Evolutionary conservation across 2,113 vertebrate genomes (phyloP), one percentile per base, ranked within the genome.

Genomic region (Chascanopsetta lugubris): DNA sequence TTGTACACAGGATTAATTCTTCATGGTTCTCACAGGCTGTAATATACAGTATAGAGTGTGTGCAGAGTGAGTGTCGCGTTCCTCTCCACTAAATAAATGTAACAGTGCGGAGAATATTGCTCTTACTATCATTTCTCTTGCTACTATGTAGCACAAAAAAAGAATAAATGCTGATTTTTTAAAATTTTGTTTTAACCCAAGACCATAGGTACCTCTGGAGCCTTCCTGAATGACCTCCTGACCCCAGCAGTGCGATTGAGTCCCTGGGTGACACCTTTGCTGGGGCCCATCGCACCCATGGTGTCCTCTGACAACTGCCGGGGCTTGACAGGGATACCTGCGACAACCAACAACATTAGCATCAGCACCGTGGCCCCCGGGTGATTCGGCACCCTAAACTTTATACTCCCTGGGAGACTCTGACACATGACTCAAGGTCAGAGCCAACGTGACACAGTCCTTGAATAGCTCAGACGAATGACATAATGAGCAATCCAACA

Each of bases 151-250:
- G 10, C 13, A 34, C 11, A 32, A 32, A 32, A 32, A 22, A 22
- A n/a, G n/a, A n/a, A n/a, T n/a, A n/a, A n/a, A n/a, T n/a, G n/a
- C n/a, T n/a, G n/a, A n/a, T n/a, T n/a, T n/a, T n/a, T n/a, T n/a
- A n/a, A n/a, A n/a, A n/a, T n/a, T n/a, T n/a, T n/a, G n/a, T n/a
- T n/a, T n/a, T n/a, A n/a, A n/a, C n/a, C n/a, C n/a, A n/a, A n/a
- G n/a, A 60, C 6, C n/a, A 6, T 8, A 0, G 25, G 11, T 94
- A 99, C 97, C 96, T 99, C 97, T 0, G 96, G 96, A 69, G 92
- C 81, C 90, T 97, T 99, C 55, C 96, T 94, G 91, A 99, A 99
- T 0, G 97, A 99, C 81, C 96, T 95, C 83, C 97, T 92, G 90
- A 99, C 97, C 24, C 95, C 97, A 0, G 97, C 90, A 0, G 93